Evolutionary conservation across 2,888 invertebrate genomes (phyloP).

Genomic region (Athalia rosae): DNA sequence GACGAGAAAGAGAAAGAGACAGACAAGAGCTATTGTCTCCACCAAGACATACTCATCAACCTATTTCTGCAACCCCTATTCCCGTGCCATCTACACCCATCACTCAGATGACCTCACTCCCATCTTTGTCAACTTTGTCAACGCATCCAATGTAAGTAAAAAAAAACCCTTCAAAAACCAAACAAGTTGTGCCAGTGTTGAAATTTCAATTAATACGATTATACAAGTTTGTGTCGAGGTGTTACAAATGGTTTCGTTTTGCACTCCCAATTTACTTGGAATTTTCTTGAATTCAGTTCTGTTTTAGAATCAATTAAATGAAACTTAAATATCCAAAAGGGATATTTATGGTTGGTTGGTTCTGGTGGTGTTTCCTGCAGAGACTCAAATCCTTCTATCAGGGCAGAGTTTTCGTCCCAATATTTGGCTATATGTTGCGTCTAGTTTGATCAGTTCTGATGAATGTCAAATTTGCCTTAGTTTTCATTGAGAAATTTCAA

Average conservation of each 20-base stretch:
- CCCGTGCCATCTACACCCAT: conserved; percentile 55
- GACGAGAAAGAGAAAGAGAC: conserved; percentile 84
- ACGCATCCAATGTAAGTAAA: conserved; percentile 57
- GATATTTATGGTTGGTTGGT: not conserved
- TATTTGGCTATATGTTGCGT: not conserved
- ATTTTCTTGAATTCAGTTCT: not conserved
- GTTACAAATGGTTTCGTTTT: not conserved
- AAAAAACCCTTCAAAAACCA: not conserved
- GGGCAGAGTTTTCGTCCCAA: not conserved
- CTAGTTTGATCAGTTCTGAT: not conserved
- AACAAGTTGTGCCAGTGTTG: conserved; percentile 4
- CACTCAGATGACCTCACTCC: conserved; percentile 59
- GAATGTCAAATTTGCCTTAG: conserved; percentile 11
- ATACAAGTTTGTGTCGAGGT: not conserved
- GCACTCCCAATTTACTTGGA: not conserved
- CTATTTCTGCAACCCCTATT: conserved; percentile 65
- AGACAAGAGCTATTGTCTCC: conserved; percentile 83
- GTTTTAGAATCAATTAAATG: not conserved
- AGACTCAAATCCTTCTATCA: not conserved
- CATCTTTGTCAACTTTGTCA: conserved; percentile 50
- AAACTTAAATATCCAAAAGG: conserved; percentile 16
- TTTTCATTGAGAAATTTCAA: not conserved
- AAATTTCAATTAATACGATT: not conserved
- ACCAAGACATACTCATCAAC: conserved; percentile 73
- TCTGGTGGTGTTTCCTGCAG: not conserved